These are phyloP conservation scores for Pseudorasbora parva DNA, from an alignment of 2,113 vertebrate species.

Conservation along the genomic window DNA sequence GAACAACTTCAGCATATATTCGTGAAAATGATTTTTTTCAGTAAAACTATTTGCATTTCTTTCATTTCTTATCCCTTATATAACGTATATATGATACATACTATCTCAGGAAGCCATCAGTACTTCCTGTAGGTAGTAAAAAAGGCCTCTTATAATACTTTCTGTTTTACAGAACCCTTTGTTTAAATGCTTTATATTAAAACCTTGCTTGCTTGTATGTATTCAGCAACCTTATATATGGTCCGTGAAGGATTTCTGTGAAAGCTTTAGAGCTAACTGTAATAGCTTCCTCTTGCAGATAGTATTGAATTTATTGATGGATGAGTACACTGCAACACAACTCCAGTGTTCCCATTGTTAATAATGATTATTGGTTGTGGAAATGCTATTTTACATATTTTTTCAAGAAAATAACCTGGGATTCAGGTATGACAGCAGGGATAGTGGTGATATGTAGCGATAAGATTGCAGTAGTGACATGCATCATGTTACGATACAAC, in stretches of 20 bases:
- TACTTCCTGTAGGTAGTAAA: background rate
- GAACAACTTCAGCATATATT: slow-evolving; percentile 4
- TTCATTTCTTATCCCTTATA: background rate
- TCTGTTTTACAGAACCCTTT: background rate
- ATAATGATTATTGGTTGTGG: background rate
- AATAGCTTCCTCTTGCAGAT: background rate
- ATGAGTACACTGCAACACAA: background rate
- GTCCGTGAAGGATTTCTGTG: background rate
- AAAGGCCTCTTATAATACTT: background rate
- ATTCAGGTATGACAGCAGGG: background rate
- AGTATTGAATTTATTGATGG: background rate
- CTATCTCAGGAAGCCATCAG: background rate
- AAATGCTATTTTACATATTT: background rate
- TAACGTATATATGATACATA: background rate
- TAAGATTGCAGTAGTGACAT: background rate
- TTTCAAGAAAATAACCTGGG: background rate
- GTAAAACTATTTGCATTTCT: background rate
- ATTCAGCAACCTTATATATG: background rate
- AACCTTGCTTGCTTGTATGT: background rate
- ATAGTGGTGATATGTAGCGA: background rate
- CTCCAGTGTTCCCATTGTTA: background rate
- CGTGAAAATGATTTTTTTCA: background rate
- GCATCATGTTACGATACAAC: background rate
- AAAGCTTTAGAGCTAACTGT: background rate
- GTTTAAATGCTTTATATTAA: background rate